These are phyloP conservation scores for Micromys minutus DNA, from an alignment of 2,113 vertebrate species.

Conservation along the genomic window DNA sequence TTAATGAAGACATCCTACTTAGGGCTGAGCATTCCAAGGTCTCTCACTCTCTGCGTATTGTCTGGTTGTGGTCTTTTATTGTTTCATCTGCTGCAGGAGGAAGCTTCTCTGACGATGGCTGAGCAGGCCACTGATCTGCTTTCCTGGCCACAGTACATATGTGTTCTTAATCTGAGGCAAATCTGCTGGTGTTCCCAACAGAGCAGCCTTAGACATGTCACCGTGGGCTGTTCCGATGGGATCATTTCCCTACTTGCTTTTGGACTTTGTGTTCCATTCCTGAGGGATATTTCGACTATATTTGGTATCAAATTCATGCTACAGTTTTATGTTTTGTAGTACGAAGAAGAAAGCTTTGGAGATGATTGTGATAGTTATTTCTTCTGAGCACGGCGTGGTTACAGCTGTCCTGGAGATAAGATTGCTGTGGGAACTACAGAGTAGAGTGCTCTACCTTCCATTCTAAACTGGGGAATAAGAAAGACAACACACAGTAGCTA, in stretches of 20 bases:
- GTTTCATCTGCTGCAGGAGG: background rate
- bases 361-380: background rate
- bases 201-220: background rate
- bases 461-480: background rate
- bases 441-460: too few relatives aligned
- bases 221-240: background rate
- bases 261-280: background rate
- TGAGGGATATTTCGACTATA: background rate
- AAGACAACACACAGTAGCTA: background rate
- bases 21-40: background rate
- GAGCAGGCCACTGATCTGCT: background rate
- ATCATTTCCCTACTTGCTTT: background rate
- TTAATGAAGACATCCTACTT: background rate
- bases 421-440: background rate
- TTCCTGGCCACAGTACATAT: background rate
- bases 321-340: conserved; percentile 20
- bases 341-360: background rate
- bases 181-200: conserved; percentile 1
- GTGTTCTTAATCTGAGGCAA: background rate
- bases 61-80: background rate
- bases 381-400: background rate
- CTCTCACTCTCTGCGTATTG: background rate
- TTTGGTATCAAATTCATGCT: conserved; percentile 24
- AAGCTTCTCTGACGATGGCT: background rate
- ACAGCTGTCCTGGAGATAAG: too few relatives aligned